Percentiles rank a stretch among this genome's conserved stretches.
Evolutionary conservation across 1,140 invertebrate genomes (phyloP).

Genomic region (Euborellia annulipes): DNA sequence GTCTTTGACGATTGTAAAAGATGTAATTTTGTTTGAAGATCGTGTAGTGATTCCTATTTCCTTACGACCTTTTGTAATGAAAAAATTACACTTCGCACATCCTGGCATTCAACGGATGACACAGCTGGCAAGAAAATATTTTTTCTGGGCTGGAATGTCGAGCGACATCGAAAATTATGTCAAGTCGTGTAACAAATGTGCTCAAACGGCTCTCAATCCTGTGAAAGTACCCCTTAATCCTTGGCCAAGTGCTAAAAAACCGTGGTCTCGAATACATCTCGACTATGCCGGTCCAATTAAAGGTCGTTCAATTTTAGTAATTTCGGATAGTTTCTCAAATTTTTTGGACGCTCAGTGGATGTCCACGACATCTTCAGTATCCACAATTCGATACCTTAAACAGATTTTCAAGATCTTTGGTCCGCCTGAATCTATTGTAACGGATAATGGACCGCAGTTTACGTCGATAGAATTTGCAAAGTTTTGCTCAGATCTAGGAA

Average conservation of each 20-base stretch:
- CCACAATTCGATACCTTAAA: slow-evolving; percentile 16
- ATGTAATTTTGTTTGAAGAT: too few relatives aligned
- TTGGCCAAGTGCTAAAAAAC: slow-evolving; percentile 6
- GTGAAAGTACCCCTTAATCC: background rate
- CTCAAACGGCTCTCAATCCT: background rate
- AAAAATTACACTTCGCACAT: background rate
- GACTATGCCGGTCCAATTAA: slow-evolving; percentile 14
- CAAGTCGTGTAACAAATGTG: slow-evolving; percentile 1
- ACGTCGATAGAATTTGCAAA: slow-evolving; percentile 21
- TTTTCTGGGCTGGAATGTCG: slow-evolving; percentile 11
- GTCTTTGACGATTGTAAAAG: too few relatives aligned
- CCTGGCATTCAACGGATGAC: slow-evolving; percentile 9
- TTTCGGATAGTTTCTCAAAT: slow-evolving; percentile 17
- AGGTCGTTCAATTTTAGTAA: slow-evolving; percentile 12
- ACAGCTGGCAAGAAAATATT: slow-evolving; percentile 6
- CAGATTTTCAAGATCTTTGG: slow-evolving; percentile 21
- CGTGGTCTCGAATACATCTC: slow-evolving; percentile 15
- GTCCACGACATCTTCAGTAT: slow-evolving; percentile 5
- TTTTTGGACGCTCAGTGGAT: slow-evolving; percentile 11
- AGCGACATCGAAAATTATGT: slow-evolving; percentile 7
- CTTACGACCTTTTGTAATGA: background rate
- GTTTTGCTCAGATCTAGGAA: slow-evolving; percentile 15
- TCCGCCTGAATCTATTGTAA: slow-evolving; percentile 21
- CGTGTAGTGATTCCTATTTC: background rate
- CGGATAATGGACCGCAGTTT: slow-evolving; percentile 26